These are phyloP conservation scores for Leptopilina drosophilae DNA, from an alignment of 2,888 invertebrate genomes.

Conservation along the genomic window DNA sequence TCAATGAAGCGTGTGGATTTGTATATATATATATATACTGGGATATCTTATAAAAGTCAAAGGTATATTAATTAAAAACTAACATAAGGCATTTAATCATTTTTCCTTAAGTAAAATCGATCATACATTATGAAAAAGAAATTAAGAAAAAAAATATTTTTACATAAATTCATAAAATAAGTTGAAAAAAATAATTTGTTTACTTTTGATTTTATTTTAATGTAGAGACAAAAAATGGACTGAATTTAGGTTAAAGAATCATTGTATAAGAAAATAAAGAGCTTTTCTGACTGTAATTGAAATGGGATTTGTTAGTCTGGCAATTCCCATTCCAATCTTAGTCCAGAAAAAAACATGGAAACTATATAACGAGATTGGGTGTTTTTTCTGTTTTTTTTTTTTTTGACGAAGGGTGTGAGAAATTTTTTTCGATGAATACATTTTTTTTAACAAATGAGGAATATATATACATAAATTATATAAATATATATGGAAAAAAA, in stretches of 20 bases:
- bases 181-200: not conserved
- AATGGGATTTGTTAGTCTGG: constrained; percentile 42
- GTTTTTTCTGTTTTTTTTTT: too few relatives aligned
- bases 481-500: not conserved
- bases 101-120: too few relatives aligned
- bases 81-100: not conserved
- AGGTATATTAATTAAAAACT: constrained; percentile 15
- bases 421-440: constrained; percentile 21
- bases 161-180: too few relatives aligned
- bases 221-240: constrained; percentile 10
- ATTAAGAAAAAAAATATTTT: too few relatives aligned
- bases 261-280: constrained; percentile 33
- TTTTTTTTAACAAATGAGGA: not conserved
- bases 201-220: not conserved
- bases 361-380: constrained; percentile 6
- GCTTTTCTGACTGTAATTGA: constrained; percentile 35
- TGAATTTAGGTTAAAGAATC: constrained; percentile 7
- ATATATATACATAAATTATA: not conserved
- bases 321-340: constrained; percentile 40
- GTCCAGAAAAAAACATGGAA: constrained; percentile 16
- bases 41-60: not conserved
- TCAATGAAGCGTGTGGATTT: constrained; percentile 37
- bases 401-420: not conserved
- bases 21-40: not conserved
- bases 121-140: too few relatives aligned